These are phyloP conservation scores for Cyphomyrus discorhynchus DNA, from an alignment of 2,113 vertebrate species.

Conservation along the genomic window DNA sequence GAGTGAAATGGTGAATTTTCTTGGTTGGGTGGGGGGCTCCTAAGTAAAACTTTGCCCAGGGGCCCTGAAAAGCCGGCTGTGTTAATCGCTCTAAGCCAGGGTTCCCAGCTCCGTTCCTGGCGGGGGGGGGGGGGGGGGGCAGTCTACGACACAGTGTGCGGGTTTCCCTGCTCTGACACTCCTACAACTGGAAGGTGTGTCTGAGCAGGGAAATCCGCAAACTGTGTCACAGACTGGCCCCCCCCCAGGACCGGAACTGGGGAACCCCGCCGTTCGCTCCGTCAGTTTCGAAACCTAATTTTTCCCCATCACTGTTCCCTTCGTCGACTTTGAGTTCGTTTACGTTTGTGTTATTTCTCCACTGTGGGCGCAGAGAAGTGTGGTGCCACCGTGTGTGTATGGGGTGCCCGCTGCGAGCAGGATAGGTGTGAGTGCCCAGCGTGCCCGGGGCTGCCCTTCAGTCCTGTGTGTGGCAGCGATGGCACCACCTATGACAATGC, in stretches of 20 bases:
- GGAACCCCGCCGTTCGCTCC: background rate
- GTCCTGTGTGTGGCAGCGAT: conserved; percentile 73
- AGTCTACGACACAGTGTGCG: background rate
- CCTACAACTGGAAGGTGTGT: background rate
- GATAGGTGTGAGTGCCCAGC: conserved; percentile 74
- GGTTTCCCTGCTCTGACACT: background rate
- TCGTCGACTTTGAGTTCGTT: background rate
- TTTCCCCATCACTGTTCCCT: background rate
- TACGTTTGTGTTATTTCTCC: background rate
- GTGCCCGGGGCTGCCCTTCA: conserved; percentile 52
- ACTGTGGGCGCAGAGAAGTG: conserved; percentile 68
- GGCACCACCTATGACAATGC: conserved; percentile 73
- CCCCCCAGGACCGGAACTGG: background rate
- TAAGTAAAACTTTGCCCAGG: background rate
- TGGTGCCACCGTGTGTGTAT: conserved; percentile 70
- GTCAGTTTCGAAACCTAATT: background rate
- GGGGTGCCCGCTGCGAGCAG: conserved; percentile 72
- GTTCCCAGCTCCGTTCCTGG: background rate
- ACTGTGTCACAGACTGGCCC: background rate
- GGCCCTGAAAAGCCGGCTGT: background rate
- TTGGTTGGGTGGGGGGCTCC: background rate
- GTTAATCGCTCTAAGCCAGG: background rate
- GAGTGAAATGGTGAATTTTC: background rate
- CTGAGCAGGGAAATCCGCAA: background rate
- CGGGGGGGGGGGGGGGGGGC: background rate